Percentiles rank a stretch among this genome's conserved stretches.
Evolutionary conservation across 1,140 invertebrate genomes (phyloP).

Genomic region (Dendrolimus punctatus): DNA sequence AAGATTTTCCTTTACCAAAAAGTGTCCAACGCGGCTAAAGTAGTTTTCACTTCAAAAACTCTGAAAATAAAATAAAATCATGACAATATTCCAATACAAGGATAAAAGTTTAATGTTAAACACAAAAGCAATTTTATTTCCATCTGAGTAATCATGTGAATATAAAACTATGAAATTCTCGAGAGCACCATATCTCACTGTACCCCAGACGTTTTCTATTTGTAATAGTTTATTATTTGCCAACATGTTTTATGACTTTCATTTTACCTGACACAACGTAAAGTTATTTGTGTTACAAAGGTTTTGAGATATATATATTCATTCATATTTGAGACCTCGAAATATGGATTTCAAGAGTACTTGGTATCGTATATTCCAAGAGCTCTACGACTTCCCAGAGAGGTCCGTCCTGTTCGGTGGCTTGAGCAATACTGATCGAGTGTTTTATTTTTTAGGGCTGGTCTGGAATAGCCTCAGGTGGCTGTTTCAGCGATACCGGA

Average conservation of each 20-base stretch:
- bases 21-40: too few species aligned
- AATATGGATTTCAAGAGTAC: too few species aligned
- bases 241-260: not conserved
- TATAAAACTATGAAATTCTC: conserved; percentile 2
- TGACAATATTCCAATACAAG: not conserved
- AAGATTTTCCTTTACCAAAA: too few species aligned
- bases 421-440: too few species aligned
- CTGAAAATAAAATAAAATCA: not conserved
- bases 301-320: too few species aligned
- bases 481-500: too few species aligned
- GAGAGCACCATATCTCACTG: conserved; percentile 8
- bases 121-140: not conserved
- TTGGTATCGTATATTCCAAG: too few species aligned
- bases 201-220: conserved; percentile 11
- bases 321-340: too few species aligned
- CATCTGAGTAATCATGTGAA: not conserved
- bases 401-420: too few species aligned
- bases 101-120: conserved; percentile 1
- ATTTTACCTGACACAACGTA: not conserved
- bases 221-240: conserved; percentile 18
- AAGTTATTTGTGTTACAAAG: not conserved
- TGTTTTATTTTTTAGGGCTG: too few species aligned
- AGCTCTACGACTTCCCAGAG: too few species aligned
- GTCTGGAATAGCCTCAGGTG: too few species aligned
- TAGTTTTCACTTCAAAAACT: not conserved